Evolutionary conservation across 2,888 invertebrate species (phyloP).

Genomic region (Sminthurinus aureus): DNA sequence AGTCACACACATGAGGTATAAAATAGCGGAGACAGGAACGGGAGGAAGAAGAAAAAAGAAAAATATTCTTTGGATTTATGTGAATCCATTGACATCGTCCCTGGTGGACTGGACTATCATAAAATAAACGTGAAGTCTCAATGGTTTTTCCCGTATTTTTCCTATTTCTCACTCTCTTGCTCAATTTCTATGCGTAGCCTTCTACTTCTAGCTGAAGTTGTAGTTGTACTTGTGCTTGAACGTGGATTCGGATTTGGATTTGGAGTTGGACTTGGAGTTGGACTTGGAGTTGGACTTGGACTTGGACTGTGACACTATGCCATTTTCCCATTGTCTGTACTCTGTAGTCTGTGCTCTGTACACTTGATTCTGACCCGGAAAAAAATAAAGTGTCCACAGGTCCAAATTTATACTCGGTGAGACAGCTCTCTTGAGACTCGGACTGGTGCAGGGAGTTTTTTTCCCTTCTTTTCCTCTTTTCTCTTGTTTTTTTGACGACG

Average conservation of each 20-base stretch:
- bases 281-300: no score
- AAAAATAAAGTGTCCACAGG: constrained; percentile 44
- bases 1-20: background rate
- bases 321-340: background rate
- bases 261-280: no score
- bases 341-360: background rate
- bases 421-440: constrained; percentile 40
- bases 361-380: constrained; percentile 37
- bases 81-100: constrained; percentile 42
- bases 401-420: constrained; percentile 36
- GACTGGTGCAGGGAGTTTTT: background rate
- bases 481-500: constrained; percentile 27
- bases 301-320: background rate
- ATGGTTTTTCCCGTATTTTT: constrained; percentile 36
- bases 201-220: no score
- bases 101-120: constrained; percentile 38
- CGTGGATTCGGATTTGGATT: no score
- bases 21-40: background rate
- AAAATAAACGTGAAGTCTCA: constrained; percentile 46
- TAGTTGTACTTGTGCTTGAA: no score
- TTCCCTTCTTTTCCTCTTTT: background rate
- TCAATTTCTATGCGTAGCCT: no score
- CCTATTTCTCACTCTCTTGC: no score
- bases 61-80: constrained; percentile 44
- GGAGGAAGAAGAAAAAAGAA: constrained; percentile 31